Base-by-base conservation (phyloP, 2,113 vertebrate genomes). In the Phoxinus phoxinus region DNA sequence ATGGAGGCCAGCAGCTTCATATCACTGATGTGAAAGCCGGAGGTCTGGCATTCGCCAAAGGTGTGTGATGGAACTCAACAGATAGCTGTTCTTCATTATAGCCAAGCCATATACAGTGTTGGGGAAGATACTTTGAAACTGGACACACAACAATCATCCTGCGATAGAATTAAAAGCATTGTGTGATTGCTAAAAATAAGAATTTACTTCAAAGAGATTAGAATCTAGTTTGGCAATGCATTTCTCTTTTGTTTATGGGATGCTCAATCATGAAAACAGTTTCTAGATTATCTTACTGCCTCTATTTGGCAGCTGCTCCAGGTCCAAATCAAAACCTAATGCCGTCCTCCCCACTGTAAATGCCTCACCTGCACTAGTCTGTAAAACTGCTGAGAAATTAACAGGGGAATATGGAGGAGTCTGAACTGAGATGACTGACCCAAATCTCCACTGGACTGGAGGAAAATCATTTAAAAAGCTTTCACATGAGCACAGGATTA, bases 1-100 rank as follows among this genome's bases (percentile, higher is more conserved):
- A 98, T 2, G 96, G 97, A 1, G 71, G 91, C 6, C 97, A 94
- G 84, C 96, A 96, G 85, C 95, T 99, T 0, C 96, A 97, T 0
- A 94, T 99, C 79, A 97, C 94, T 0, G 91, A 95, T 0, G 96
- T 99, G 25, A 99, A 96, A 92, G 91, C 94, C 61, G 96, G 94
- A 0, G 97, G 98, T 30, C 91, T 99, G 82, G 97, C 97, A 61
- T 95, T 95, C 65, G 95, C 93, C 83, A 96, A 97, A 96, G 98
- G 98, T 99, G 91, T 91, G 84, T 67, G 74, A 67, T 2, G 27
- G 4, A 51, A 51, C 56, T 35, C 84, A 81, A 2, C 11, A 30
- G n/a, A 59, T 35, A 35, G 56, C 32, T 13, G 4, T 69, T 81
- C 23, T 76, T 76, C 32, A 32, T 72, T n/a, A 59, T 21, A 65